These are phyloP conservation scores for Drosophila simulans DNA, from an alignment of 1,140 invertebrate species.

Conservation along the genomic window DNA sequence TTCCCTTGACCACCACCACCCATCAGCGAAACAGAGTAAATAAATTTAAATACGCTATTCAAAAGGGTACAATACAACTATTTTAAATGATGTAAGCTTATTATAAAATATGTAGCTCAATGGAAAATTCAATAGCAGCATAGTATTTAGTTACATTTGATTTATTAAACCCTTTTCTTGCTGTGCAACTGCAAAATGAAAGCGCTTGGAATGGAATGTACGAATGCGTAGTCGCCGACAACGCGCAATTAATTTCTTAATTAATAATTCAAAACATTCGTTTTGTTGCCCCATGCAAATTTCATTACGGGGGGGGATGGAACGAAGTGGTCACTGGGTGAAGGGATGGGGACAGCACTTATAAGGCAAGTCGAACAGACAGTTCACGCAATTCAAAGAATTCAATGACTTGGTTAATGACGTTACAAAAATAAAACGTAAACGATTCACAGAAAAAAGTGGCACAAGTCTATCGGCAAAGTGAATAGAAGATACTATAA, in stretches of 20 bases:
- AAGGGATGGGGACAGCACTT: conserved; percentile 22
- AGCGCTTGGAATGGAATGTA: conserved; percentile 58
- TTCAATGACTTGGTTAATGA: conserved; percentile 7
- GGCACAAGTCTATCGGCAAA: not conserved
- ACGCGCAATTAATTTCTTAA: conserved; percentile 66
- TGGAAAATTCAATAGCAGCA: too few species aligned
- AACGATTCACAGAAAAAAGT: not conserved
- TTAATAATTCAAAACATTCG: conserved; percentile 70
- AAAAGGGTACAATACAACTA: not conserved
- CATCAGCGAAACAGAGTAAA: conserved; percentile 2
- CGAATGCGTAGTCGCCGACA: conserved; percentile 13
- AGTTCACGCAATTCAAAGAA: conserved; percentile 4
- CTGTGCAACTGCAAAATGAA: conserved; percentile 33
- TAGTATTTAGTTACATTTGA: not conserved
- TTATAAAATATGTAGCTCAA: too few species aligned
- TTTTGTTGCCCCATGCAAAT: conserved; percentile 56
- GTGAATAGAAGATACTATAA: not conserved
- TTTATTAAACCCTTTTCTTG: not conserved
- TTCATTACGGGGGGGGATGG: conserved; percentile 9
- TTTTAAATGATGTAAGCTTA: not conserved
- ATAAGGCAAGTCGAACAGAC: not conserved
- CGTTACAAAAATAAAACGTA: conserved; percentile 4
- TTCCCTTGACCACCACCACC: conserved; percentile 31
- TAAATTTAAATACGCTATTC: not conserved
- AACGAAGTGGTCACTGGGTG: conserved; percentile 11